phyloP scores from a whole-genome alignment of 30 jellyfish, hydroid and myxozoan species.

The Aurelia sp. region DNA sequence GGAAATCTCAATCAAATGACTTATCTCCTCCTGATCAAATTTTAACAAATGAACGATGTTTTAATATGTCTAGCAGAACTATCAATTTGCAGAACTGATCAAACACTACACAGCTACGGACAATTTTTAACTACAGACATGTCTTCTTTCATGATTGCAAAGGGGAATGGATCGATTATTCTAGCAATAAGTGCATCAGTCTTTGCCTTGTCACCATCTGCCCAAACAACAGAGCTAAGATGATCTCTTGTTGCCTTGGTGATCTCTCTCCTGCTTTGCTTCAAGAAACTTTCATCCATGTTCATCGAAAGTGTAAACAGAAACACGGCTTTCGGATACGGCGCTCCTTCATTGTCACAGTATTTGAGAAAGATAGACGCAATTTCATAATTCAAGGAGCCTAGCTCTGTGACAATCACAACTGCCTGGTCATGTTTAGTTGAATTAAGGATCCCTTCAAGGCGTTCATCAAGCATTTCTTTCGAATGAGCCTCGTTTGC shows the following conservation, averaged over 20 bases:
- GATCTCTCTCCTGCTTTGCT: slow-evolving; percentile 19
- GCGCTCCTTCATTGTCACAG: slow-evolving; percentile 73
- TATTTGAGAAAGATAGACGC: slow-evolving; percentile 63
- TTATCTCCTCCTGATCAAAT: too few relatives aligned
- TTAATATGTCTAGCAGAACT: not conserved
- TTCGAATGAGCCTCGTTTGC: slow-evolving; percentile 22
- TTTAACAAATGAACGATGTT: not conserved
- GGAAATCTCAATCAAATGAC: too few relatives aligned
- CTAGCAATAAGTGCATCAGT: slow-evolving; percentile 63
- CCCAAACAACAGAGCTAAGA: slow-evolving; percentile 60
- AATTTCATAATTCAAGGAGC: slow-evolving; percentile 28
- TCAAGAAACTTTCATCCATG: slow-evolving; percentile 1
- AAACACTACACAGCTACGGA: too few relatives aligned
- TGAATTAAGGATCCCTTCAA: not conserved
- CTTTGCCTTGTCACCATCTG: slow-evolving; percentile 36
- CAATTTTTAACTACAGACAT: not conserved
- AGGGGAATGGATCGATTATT: slow-evolving; percentile 49
- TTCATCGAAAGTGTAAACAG: slow-evolving; percentile 31
- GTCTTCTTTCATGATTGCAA: slow-evolving; percentile 40
- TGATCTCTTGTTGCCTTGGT: slow-evolving; percentile 30
- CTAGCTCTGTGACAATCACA: slow-evolving; percentile 40
- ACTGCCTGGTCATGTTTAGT: not conserved
- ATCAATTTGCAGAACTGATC: not conserved
- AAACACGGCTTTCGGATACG: slow-evolving; percentile 59
- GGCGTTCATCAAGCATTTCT: slow-evolving; percentile 26